A percentile compares a stretch with the other conserved stretches of the same genome.
Conservation (phyloP, 2,888 invertebrate species). For the Choristoneura rosaceana region DNA sequence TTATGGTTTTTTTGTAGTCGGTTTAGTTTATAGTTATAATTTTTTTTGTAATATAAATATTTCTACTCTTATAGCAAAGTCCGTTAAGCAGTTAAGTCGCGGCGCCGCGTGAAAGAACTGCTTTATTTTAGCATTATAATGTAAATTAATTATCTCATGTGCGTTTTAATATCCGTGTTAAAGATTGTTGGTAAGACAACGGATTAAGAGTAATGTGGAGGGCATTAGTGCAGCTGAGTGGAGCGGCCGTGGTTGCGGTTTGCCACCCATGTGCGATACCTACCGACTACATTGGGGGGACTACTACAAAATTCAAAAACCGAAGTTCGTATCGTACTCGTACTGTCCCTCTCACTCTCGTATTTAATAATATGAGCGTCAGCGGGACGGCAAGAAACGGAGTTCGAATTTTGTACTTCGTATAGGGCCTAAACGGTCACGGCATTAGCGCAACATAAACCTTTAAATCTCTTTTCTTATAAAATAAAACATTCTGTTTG, state of each 20-base stretch:
- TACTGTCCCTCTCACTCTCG: too few species aligned
- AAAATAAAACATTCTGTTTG: too few species aligned
- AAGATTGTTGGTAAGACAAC: slow-evolving; percentile 55
- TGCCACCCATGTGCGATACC: slow-evolving; percentile 66
- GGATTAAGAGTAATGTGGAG: slow-evolving; percentile 65
- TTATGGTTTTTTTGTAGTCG: too few species aligned
- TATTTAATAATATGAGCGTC: too few species aligned
- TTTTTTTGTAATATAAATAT: too few species aligned
- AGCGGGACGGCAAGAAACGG: too few species aligned
- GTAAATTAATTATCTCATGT: not conserved
- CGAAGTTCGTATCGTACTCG: too few species aligned
- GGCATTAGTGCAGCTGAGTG: slow-evolving; percentile 77
- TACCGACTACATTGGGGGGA: slow-evolving; percentile 24
- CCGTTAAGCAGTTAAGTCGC: not conserved
- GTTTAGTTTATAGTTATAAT: too few species aligned
- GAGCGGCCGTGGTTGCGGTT: slow-evolving; percentile 70
- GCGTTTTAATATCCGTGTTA: slow-evolving; percentile 43
- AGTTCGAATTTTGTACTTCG: too few species aligned
- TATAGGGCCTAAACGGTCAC: slow-evolving; percentile 26
- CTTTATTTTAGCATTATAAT: not conserved
- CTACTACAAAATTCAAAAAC: too few species aligned
- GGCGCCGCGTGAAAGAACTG: not conserved
- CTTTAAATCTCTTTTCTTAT: too few species aligned
- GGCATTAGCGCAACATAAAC: slow-evolving; percentile 20
- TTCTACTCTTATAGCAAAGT: not conserved